Evolutionary conservation across 2,797 vertebrate genomes (phyloP), one percentile per base, ranked within the genome.

Genomic region (Orientallactaga sibirica): DNA sequence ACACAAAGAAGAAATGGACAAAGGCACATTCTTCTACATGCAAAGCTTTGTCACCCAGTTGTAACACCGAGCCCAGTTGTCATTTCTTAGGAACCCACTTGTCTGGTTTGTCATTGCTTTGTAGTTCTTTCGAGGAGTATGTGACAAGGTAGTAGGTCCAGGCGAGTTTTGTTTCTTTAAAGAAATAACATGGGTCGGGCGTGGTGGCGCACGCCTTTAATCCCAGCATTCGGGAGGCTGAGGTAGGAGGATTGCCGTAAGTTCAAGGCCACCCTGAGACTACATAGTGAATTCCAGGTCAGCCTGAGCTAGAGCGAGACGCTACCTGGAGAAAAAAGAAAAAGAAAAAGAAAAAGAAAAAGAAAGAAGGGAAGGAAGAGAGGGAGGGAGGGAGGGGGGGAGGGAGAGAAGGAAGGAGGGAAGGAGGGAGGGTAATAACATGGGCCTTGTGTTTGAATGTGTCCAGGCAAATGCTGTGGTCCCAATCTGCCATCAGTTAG

Each of bases 81-180:
- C 12, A 20, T 80, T 91, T 80, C 84, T 27, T 73, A 41, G 37
- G 70, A 37, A 7, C 55, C 6, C 0, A n/a, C 0, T 0, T 70
- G 86, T 64, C 16, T 7, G 12, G 48, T 83, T 86, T 87, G 48
- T 70, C 14, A 80, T 89, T 82, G 48, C 41, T 66, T 89, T 87
- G 25, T 81, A 81, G 24, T 75, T 88, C 84, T 81, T 81, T 58
- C 22, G 43, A 55, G 86, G 55, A 58, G 37, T 24, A 2, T 41
- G 7, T 85, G 80, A 75, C 77, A n/a, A 4, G 27, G 7, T 29
- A 22, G 5, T 6, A 12, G 55, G 27, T 58, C 18, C 10, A 7
- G 11, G n/a, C 68, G 58, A 41, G 41, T 55, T 86, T 67, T 19
- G 3, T 82, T 61, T 94, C 82, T 90, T 79, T 64, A 29, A 76